These are phyloP conservation scores for Perithous albicinctus DNA, from an alignment of 2,888 invertebrate genomes.

Conservation along the genomic window DNA sequence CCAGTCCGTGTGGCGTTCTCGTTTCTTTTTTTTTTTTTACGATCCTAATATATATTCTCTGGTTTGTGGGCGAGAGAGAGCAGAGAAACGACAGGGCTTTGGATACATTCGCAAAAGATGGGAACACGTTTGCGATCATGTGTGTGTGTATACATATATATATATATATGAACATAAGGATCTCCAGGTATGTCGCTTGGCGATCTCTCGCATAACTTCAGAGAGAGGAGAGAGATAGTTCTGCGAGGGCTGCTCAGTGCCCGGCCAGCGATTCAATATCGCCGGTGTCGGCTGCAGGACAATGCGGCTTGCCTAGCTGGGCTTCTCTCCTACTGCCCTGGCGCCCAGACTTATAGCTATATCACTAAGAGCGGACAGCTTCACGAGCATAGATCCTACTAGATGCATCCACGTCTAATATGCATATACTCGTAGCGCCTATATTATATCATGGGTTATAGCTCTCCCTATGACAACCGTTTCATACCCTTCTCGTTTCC, in stretches of 20 bases:
- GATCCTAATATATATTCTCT: constrained; percentile 46
- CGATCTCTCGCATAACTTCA: constrained; percentile 69
- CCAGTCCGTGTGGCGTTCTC: constrained; percentile 16
- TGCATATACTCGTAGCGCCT: constrained; percentile 48
- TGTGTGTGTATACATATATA: constrained; percentile 2
- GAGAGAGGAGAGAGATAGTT: no score
- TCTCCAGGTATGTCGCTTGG: constrained; percentile 52
- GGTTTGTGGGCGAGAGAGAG: constrained; percentile 32
- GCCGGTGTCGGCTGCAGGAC: constrained; percentile 70
- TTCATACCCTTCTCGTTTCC: constrained; percentile 16
- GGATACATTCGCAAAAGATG: constrained; percentile 9
- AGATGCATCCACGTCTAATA: constrained; percentile 47
- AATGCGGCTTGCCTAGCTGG: constrained; percentile 67
- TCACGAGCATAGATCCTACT: constrained; percentile 52
- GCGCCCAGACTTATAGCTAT: constrained; percentile 61
- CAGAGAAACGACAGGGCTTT: constrained; percentile 12
- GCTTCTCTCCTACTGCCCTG: constrained; percentile 41
- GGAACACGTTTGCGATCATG: constrained; percentile 7
- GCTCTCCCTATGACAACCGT: constrained; percentile 29
- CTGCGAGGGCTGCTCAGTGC: constrained; percentile 36
- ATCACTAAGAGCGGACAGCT: constrained; percentile 46
- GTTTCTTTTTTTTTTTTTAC: no score
- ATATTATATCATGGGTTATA: constrained; percentile 62
- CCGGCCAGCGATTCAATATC: constrained; percentile 70
- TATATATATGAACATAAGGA: constrained; percentile 22